phyloP scores from a whole-genome alignment of 2,113 vertebrate species.

The Ibidorhyncha struthersii region DNA sequence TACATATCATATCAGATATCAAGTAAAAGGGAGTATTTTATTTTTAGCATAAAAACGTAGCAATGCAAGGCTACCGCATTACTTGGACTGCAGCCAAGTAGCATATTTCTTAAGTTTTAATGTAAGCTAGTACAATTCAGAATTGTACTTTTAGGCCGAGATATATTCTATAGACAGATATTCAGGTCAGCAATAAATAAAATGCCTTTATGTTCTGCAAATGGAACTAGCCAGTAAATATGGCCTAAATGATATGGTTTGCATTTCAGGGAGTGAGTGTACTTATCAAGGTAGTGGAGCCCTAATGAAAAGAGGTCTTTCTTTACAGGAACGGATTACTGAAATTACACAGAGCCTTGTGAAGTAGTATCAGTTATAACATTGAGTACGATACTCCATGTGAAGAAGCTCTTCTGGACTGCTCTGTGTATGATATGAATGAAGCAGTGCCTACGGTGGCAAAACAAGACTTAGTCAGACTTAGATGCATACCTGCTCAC shows the following conservation, averaged over 20 bases:
- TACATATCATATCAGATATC: not conserved
- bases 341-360: not conserved
- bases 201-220: not conserved
- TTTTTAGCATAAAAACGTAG: not conserved
- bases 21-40: not conserved
- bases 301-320: not conserved
- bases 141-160: not conserved
- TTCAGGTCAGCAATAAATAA: not conserved
- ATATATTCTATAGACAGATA: not conserved
- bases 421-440: not conserved
- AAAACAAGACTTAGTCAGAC: not conserved
- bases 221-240: not conserved
- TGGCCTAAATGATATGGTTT: fast-evolving
- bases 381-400: not conserved
- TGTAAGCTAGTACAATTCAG: not conserved
- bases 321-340: not conserved
- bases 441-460: not conserved
- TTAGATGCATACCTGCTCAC: not conserved
- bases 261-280: not conserved
- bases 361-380: not conserved
- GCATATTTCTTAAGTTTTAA: not conserved
- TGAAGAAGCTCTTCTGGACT: not conserved
- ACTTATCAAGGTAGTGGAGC: not conserved
- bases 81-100: not conserved
- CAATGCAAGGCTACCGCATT: not conserved